Evolutionary conservation across 2,113 vertebrate species (phyloP).

Genomic region (Phalacrocorax aristotelis): DNA sequence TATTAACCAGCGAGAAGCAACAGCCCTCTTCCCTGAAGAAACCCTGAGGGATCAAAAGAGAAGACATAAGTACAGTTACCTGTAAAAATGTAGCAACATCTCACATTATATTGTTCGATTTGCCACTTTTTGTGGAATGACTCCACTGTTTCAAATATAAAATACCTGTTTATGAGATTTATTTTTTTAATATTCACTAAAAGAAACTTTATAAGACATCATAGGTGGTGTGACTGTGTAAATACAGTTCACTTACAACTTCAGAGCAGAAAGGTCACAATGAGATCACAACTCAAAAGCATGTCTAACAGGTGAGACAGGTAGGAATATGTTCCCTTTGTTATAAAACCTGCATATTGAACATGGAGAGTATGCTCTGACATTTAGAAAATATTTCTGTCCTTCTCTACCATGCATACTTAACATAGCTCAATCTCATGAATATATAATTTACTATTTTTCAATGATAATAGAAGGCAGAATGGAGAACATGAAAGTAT

Average conservation of each 20-base stretch:
- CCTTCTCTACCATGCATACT: neutral
- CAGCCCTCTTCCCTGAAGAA: neutral
- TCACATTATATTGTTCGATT: neutral
- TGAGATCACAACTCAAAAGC: neutral
- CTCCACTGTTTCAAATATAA: neutral
- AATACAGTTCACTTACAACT: neutral
- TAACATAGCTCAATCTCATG: neutral
- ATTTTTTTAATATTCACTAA: neutral
- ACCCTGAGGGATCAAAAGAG: neutral
- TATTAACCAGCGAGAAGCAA: neutral
- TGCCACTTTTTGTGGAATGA: neutral
- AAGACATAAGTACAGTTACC: neutral
- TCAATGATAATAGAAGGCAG: neutral
- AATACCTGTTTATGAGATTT: neutral
- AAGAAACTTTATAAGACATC: neutral
- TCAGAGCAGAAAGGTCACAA: neutral
- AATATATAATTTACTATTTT: constrained; percentile 5
- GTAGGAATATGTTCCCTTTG: neutral
- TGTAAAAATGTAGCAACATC: neutral
- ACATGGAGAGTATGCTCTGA: neutral
- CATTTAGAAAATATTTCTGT: constrained; percentile 7
- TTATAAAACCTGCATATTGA: neutral
- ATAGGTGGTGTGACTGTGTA: neutral
- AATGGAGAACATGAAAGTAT: neutral
- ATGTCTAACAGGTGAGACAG: neutral